phyloP scores from a whole-genome alignment of 2,797 vertebrate genomes.

The Catharus ustulatus region DNA sequence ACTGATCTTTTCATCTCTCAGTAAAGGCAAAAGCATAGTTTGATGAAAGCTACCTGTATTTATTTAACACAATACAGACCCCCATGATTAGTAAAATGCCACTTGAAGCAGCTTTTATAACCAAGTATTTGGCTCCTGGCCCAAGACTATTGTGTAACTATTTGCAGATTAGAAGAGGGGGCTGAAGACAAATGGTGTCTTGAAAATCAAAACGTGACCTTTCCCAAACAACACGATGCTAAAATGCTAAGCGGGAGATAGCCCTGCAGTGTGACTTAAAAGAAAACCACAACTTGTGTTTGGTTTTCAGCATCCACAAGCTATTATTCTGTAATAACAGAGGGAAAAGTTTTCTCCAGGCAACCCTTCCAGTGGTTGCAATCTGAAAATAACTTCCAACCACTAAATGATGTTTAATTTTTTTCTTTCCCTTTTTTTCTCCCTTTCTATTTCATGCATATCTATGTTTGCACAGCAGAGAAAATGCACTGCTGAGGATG shows the following conservation, averaged over 20 bases:
- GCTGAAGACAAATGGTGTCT: conserved; percentile 68
- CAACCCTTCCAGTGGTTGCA: conserved; percentile 69
- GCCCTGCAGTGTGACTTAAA: conserved; percentile 75
- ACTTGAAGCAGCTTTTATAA: conserved; percentile 47
- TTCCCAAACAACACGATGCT: conserved; percentile 68
- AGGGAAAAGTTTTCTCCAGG: conserved; percentile 74
- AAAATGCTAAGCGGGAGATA: conserved; percentile 66
- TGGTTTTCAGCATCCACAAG: conserved; percentile 75
- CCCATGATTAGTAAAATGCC: conserved; percentile 31
- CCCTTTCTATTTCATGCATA: conserved; percentile 55
- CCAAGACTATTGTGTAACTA: conserved; percentile 47
- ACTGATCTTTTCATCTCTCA: background rate
- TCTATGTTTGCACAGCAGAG: conserved; percentile 62
- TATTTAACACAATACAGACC: background rate
- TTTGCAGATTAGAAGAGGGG: conserved; percentile 68
- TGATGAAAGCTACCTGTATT: conserved; percentile 10
- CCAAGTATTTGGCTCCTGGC: conserved; percentile 48
- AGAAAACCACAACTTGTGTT: conserved; percentile 74
- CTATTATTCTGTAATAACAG: conserved; percentile 78
- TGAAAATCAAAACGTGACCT: conserved; percentile 72
- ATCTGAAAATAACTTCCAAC: conserved; percentile 78
- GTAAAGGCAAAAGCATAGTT: background rate
- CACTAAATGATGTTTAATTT: conserved; percentile 72
- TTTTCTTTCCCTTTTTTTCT: background rate
- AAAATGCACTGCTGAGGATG: conserved; percentile 44